Evolutionary conservation across 2,113 vertebrate genomes (phyloP), one percentile per base, ranked within the genome.

Genomic region (Brachyhypopomus occidentalis): DNA sequence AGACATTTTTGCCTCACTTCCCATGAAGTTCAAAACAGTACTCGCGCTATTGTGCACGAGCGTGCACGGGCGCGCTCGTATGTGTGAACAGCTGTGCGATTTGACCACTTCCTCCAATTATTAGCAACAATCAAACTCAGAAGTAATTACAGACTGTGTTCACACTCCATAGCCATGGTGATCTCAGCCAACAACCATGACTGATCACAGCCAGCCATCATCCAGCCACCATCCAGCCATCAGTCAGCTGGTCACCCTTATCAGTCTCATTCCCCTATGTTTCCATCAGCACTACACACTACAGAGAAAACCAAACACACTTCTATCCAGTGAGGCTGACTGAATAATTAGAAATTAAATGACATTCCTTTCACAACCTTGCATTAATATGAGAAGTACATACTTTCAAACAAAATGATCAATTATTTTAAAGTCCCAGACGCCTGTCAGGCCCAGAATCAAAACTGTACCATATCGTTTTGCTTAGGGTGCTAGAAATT

Each of bases 401-500:
- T 52, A 52, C 45, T 11, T 14, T 52, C 45, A 14, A 52, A 11
- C 8, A 52, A 14, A 52, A 52, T 14, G 3, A 30, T n/a, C n/a
- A 14, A 52, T 52, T 52, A 52, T 14, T 12, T 52, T 12, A 52
- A 12, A 14, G 12, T 52, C 12, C 1, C 71, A 22, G 55, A 79
- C 58, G 63, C 71, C 76, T 79, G 72, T 77, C 63, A 79, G 64
- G 55, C 67, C 2, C 63, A 55, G 52, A 79, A 63, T 17, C 75
- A 70, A 16, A 41, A 36, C 56, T 71, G 36, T 48, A 66, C 72
- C 72, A 73, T 77, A 81, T 67, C 82, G 77, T 82, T 81, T 85
- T 90, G 81, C 84, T 90, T 86, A 80, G 84, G 60, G 84, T 87
- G 89, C 86, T 77, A 89, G 14, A 86, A 79, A 75, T 81, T 84